These are phyloP conservation scores for Drosophila simulans DNA, from an alignment of 1,140 invertebrate genomes.

Conservation along the genomic window DNA sequence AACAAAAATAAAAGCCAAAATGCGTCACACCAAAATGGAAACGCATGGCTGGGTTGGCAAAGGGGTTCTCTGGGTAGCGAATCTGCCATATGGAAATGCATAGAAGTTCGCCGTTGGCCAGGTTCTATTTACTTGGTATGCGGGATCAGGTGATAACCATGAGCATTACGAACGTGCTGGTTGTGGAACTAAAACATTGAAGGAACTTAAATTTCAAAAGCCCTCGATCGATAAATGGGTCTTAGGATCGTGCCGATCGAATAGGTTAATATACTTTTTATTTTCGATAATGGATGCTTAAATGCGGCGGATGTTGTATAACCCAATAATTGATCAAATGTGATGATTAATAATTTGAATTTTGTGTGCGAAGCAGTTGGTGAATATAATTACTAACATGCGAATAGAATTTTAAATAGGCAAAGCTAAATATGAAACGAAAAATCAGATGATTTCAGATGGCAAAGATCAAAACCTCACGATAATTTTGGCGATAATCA, in stretches of 20 bases:
- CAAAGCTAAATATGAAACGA: not conserved
- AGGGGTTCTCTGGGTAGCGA: not conserved
- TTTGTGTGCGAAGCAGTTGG: not conserved
- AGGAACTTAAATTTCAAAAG: not conserved
- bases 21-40: constrained; percentile 56
- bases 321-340: constrained; percentile 17
- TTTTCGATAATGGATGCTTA: constrained; percentile 5
- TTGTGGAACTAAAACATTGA: constrained; percentile 8
- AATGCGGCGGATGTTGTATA: constrained; percentile 28
- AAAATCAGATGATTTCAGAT: not conserved
- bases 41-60: constrained; percentile 35
- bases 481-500: not conserved
- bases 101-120: constrained; percentile 56
- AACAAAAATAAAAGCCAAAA: constrained; percentile 41
- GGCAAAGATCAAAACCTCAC: not conserved
- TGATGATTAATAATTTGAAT: not conserved
- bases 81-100: constrained; percentile 40
- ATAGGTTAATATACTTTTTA: constrained; percentile 9
- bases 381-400: constrained; percentile 3
- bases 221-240: constrained; percentile 7
- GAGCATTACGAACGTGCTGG: constrained; percentile 21
- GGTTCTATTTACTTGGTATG: constrained; percentile 1
- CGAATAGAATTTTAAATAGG: not conserved
- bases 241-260: constrained; percentile 21
- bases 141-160: constrained; percentile 21